These are phyloP conservation scores for Pelecanoides urinatrix DNA, from an alignment of 2,113 vertebrate genomes.

Conservation along the genomic window DNA sequence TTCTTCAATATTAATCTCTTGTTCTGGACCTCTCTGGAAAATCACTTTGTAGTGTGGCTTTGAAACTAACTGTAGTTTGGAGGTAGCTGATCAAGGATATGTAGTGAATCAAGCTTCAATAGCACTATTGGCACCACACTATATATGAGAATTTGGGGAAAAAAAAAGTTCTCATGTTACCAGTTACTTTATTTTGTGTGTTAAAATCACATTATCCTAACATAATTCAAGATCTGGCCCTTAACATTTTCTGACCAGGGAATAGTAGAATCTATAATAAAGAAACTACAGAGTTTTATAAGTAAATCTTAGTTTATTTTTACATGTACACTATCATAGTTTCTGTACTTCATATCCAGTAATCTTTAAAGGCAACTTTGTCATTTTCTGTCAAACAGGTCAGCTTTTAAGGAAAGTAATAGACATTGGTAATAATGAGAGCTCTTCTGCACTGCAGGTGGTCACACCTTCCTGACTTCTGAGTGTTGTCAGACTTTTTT, in stretches of 20 bases:
- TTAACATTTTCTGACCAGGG: neutral
- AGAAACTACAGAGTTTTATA: neutral
- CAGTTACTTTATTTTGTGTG: neutral
- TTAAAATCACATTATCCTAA: neutral
- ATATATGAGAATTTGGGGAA: accelerated
- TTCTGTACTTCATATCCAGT: neutral
- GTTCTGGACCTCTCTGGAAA: neutral
- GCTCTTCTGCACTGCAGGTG: neutral
- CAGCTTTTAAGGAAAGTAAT: neutral
- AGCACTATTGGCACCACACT: neutral
- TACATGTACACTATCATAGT: neutral
- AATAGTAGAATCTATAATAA: neutral
- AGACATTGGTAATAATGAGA: neutral
- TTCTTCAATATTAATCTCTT: neutral
- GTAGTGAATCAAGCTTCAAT: neutral
- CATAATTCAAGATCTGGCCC: neutral
- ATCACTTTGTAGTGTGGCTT: neutral
- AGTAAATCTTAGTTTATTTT: neutral
- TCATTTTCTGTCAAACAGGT: neutral
- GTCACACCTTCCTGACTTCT: neutral
- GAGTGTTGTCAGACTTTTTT: neutral
- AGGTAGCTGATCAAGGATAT: neutral
- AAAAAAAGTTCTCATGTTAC: neutral
- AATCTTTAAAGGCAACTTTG: constrained; percentile 5
- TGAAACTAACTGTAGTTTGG: neutral